These are phyloP conservation scores for Pungitius pungitius DNA, from an alignment of 2,113 vertebrate species.

Conservation along the genomic window DNA sequence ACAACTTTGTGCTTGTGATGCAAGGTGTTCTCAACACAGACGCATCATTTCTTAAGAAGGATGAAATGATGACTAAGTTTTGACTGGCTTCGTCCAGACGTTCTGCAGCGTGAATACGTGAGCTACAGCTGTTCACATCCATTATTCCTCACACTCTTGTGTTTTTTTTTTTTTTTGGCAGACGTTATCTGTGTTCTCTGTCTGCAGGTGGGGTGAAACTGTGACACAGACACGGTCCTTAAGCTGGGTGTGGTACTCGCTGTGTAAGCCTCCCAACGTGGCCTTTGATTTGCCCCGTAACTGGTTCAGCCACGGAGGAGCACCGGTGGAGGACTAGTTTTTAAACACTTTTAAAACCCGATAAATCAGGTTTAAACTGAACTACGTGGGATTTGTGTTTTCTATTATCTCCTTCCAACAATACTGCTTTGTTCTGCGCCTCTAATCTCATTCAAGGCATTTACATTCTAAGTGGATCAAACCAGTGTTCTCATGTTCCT, in stretches of 20 bases:
- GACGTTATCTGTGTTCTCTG: slow-evolving; percentile 14
- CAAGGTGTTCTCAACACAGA: not conserved
- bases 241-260: slow-evolving; percentile 31
- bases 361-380: not conserved
- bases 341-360: not conserved
- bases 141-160: not conserved
- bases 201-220: not conserved
- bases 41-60: not conserved
- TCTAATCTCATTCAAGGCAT: not conserved
- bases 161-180: not conserved
- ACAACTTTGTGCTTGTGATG: not conserved
- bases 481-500: not conserved
- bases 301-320: not conserved
- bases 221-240: slow-evolving; percentile 15
- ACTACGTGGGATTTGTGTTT: not conserved
- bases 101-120: not conserved
- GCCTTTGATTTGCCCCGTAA: not conserved
- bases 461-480: not conserved
- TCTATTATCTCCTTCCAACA: not conserved
- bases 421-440: not conserved
- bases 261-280: not conserved
- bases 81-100: not conserved
- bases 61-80: not conserved
- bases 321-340: not conserved
- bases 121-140: not conserved